phyloP scores from a whole-genome alignment of 2,797 vertebrate species.

The Sebastes oblongus region DNA sequence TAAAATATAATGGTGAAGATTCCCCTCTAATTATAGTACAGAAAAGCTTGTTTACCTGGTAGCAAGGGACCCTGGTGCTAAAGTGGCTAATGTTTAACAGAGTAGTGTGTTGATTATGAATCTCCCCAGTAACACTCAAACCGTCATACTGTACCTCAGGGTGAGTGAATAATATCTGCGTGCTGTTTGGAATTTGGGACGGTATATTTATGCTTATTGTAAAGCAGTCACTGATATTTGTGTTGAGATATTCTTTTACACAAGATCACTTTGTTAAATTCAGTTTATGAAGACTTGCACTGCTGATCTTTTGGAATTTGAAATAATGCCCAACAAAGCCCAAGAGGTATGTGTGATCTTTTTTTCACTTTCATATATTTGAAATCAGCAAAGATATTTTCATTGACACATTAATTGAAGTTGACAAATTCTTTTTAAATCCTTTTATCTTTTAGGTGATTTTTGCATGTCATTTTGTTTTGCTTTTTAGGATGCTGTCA shows the following conservation, averaged over 20 bases:
- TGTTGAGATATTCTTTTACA: background rate
- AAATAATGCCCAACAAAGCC: constrained; percentile 85
- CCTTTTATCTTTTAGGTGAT: background rate
- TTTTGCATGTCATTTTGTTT: background rate
- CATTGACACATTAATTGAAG: background rate
- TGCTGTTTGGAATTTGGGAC: background rate
- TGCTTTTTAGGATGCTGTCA: constrained; percentile 83
- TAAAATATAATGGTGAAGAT: background rate
- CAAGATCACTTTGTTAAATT: background rate
- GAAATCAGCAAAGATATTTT: background rate
- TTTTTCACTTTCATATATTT: background rate
- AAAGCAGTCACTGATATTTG: background rate
- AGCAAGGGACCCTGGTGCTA: constrained; percentile 7
- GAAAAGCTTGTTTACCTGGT: background rate
- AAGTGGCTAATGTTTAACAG: constrained; percentile 80
- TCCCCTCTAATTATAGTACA: background rate
- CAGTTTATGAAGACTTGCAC: background rate
- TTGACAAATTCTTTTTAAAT: background rate
- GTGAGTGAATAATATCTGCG: constrained; percentile 1
- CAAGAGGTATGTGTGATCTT: constrained; percentile 79
- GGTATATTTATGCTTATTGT: background rate
- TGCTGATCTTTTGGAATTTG: constrained; percentile 30
- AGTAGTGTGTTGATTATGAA: constrained; percentile 68
- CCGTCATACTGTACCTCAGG: background rate
- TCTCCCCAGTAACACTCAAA: constrained; percentile 77